phyloP scores from a whole-genome alignment of 2,797 vertebrate species.

The Pachyuromys duprasi region DNA sequence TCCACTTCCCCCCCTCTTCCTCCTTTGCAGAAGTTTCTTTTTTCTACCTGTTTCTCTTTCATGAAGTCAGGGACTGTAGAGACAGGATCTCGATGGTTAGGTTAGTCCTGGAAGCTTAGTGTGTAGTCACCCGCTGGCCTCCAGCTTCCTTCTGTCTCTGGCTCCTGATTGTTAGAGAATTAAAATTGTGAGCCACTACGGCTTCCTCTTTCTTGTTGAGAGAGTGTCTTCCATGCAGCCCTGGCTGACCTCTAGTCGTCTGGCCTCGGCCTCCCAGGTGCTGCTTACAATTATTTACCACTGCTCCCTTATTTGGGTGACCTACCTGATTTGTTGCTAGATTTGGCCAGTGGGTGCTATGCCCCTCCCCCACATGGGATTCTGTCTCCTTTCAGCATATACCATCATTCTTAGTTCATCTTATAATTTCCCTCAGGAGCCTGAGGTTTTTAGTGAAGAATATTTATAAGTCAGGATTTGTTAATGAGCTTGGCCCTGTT shows the following conservation, averaged over 20 bases:
- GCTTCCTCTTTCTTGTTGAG: neutral
- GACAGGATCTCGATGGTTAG: neutral
- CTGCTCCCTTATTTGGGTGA: neutral
- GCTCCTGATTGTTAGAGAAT: neutral
- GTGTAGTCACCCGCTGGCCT: neutral
- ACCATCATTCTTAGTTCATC: neutral
- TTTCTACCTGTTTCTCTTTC: neutral
- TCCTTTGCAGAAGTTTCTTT: neutral
- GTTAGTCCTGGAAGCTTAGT: neutral
- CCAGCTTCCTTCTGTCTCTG: neutral
- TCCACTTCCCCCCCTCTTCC: no score
- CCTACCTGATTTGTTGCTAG: neutral
- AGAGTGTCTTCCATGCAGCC: neutral
- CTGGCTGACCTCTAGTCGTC: neutral
- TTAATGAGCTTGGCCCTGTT: neutral
- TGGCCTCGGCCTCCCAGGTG: neutral
- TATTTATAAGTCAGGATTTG: slow-evolving; percentile 38
- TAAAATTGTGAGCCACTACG: neutral
- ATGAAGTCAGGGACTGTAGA: neutral
- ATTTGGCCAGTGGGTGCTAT: neutral
- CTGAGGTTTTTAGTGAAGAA: neutral
- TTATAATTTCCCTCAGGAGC: neutral
- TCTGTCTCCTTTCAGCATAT: neutral
- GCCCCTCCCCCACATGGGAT: no score
- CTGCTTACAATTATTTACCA: neutral